Percentiles rank a stretch among this genome's conserved stretches.
These are phyloP conservation scores for Rhinophrynus dorsalis DNA, from an alignment of 2,797 vertebrate genomes.

Conservation along the genomic window DNA sequence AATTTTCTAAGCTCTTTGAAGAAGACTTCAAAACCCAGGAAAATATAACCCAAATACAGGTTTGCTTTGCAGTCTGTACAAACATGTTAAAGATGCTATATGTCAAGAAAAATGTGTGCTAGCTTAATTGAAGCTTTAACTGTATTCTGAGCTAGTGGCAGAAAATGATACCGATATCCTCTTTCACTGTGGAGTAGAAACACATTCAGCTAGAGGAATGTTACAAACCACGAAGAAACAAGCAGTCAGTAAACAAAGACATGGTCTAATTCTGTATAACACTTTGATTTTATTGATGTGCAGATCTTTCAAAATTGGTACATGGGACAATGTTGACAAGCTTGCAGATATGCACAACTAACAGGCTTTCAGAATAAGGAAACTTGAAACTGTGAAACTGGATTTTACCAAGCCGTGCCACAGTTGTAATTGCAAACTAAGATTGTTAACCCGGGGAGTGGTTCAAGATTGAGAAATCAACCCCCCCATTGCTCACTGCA, in stretches of 20 bases:
- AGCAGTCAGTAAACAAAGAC: constrained; percentile 4
- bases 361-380: too few relatives aligned
- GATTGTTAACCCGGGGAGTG: too few relatives aligned
- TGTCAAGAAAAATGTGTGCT: constrained; percentile 65
- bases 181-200: constrained; percentile 67
- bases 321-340: too few relatives aligned
- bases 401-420: too few relatives aligned
- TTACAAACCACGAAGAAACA: background rate
- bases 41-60: constrained; percentile 73
- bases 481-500: too few relatives aligned
- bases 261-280: constrained; percentile 9
- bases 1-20: constrained; percentile 74
- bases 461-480: too few relatives aligned
- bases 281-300: constrained; percentile 5
- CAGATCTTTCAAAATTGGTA: background rate
- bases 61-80: constrained; percentile 71
- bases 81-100: constrained; percentile 70
- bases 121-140: constrained; percentile 73
- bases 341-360: too few relatives aligned
- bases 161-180: constrained; percentile 52
- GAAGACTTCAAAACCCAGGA: constrained; percentile 75
- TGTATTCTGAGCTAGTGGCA: constrained; percentile 65
- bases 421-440: too few relatives aligned
- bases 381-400: too few relatives aligned
- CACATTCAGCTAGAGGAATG: constrained; percentile 55